These are phyloP conservation scores for Lasioglossum calceatum DNA, from an alignment of 2,888 invertebrate species.

Conservation along the genomic window DNA sequence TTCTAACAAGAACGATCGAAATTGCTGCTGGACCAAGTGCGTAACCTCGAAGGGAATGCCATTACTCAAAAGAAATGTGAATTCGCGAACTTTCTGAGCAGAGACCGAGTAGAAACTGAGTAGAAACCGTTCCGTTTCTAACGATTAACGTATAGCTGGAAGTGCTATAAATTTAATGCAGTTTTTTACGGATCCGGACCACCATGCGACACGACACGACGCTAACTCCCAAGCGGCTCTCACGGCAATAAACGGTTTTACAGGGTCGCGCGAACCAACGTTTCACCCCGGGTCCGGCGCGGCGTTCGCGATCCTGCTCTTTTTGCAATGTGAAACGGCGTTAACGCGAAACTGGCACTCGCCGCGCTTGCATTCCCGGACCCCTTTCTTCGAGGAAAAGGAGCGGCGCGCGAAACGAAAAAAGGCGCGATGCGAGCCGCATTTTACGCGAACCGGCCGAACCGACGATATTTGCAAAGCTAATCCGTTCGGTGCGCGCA, in stretches of 20 bases:
- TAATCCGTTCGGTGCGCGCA: constrained; percentile 44
- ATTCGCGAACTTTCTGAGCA: background rate
- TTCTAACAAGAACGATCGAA: too few relatives aligned
- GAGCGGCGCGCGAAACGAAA: constrained; percentile 45
- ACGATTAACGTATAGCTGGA: background rate
- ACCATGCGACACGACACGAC: constrained; percentile 1
- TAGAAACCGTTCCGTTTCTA: background rate
- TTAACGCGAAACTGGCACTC: constrained; percentile 67
- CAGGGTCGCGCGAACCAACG: constrained; percentile 43
- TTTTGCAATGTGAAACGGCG: constrained; percentile 66
- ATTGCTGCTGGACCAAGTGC: too few relatives aligned
- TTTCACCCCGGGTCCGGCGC: constrained; percentile 18
- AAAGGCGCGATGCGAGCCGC: constrained; percentile 45
- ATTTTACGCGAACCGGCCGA: constrained; percentile 39
- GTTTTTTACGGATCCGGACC: constrained; percentile 1
- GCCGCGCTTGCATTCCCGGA: constrained; percentile 58
- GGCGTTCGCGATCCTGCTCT: constrained; percentile 27
- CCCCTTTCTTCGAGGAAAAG: constrained; percentile 65
- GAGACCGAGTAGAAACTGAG: too few relatives aligned
- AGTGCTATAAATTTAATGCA: background rate
- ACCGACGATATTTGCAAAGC: constrained; percentile 67
- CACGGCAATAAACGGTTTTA: constrained; percentile 65
- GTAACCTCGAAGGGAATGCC: too few relatives aligned
- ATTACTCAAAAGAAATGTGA: too few relatives aligned
- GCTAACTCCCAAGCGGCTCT: constrained; percentile 37